phyloP scores from a whole-genome alignment of 2,113 vertebrate genomes.

The Onychorhynchus coronatus region DNA sequence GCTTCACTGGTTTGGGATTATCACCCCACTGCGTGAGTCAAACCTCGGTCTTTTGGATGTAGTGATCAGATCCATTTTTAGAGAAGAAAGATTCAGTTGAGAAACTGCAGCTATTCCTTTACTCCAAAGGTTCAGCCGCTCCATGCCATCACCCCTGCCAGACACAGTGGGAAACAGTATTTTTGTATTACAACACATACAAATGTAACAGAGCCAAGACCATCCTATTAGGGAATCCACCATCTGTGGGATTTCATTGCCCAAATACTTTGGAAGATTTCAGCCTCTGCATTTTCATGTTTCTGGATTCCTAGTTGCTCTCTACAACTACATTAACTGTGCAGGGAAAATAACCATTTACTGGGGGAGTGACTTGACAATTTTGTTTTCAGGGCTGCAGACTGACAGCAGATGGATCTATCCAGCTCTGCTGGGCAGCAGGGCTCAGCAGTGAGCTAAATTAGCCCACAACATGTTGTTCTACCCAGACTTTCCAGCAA shows the following conservation, averaged over 20 bases:
- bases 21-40: not conserved
- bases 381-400: not conserved
- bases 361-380: not conserved
- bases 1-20: not conserved
- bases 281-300: not conserved
- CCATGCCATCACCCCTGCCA: not conserved
- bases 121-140: not conserved
- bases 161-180: not conserved
- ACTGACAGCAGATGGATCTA: conserved; percentile 21
- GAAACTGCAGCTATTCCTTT: not conserved
- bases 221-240: not conserved
- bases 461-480: not conserved
- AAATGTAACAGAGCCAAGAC: not conserved
- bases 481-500: not conserved
- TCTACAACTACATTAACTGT: not conserved
- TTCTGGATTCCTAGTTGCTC: not conserved
- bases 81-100: not conserved
- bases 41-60: not conserved
- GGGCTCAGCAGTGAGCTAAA: conserved; percentile 21
- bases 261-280: not conserved
- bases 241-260: not conserved
- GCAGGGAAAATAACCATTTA: not conserved
- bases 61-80: not conserved
- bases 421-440: conserved; percentile 21
- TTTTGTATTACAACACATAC: not conserved